Evolutionary conservation across 2,113 vertebrate species (phyloP).

Genomic region (Erythrocebus patas): DNA sequence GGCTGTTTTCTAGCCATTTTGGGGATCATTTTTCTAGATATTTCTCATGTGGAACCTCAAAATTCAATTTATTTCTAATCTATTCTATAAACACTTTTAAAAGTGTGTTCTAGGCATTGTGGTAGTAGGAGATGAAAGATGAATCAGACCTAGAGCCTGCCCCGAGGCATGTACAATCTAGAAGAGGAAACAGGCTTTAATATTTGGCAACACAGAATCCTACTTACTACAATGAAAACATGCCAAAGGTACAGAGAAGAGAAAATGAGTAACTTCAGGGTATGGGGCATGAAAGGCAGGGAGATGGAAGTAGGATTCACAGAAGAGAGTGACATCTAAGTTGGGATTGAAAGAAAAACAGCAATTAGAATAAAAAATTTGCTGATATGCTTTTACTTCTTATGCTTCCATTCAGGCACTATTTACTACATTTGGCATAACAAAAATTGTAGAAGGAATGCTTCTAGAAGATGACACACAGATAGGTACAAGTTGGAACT

Average conservation of each 20-base stretch:
- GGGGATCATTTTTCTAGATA: background rate
- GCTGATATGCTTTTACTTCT: background rate
- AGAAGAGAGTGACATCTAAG: background rate
- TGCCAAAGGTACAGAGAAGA: background rate
- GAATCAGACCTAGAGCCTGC: background rate
- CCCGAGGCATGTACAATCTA: background rate
- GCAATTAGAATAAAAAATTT: background rate
- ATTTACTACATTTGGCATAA: background rate
- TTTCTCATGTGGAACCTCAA: background rate
- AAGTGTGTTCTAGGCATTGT: background rate
- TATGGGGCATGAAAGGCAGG: background rate
- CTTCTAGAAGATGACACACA: background rate
- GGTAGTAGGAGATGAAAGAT: background rate
- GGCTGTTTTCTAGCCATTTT: background rate
- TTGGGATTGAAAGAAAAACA: background rate
- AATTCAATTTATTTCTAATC: conserved; percentile 3
- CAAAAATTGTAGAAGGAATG: background rate
- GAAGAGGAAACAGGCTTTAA: background rate
- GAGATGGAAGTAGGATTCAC: background rate
- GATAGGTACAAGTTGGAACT: background rate
- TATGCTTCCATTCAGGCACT: background rate
- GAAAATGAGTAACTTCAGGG: background rate
- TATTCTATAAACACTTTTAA: background rate
- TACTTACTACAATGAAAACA: background rate
- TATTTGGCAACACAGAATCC: background rate